Base-by-base conservation (phyloP, 2,113 vertebrate genomes). In the Mustela nigripes region DNA sequence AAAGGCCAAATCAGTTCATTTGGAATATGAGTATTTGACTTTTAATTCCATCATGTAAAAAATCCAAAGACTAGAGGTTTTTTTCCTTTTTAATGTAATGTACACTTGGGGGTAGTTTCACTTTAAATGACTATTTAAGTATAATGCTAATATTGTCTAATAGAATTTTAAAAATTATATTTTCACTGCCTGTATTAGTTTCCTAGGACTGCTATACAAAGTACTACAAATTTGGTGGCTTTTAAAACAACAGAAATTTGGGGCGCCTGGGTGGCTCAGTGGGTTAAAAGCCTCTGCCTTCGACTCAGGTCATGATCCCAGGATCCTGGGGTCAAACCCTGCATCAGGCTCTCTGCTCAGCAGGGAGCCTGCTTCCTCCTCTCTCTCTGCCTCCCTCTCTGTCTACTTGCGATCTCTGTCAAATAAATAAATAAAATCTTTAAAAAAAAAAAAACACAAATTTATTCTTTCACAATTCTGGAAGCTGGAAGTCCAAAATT, bases 71-170 rank as follows among this genome's bases (percentile, higher is more conserved):
- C 19, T 39, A 56, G 48, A 62, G 36, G 16, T 62, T 67, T 87
- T 82, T 65, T 93, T 83, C 53, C 28, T 48, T 36, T 21, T 71
- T 82, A 50, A 76, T 74, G 19, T 81, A 71, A 63, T 63, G 12
- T 62, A 15, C 16, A 3, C 15, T 90, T 93, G 36, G 31, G 22
- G 91, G 65, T 92, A 60, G n/a, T 24, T n/a, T 84, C 26, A 67
- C 80, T 84, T 93, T 84, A 73, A 92, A 39, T 82, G 26, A 63
- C 90, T 69, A 28, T 83, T 87, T 82, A 89, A 45, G 67, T 69
- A n/a, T 39, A 69, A 69, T 85, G n/a, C 31, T 39, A 11, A 71
- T 82, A 45, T 31, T 63, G 1, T 80, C 58, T 76, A 69, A 84
- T 58, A 10, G 78, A 69, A 96, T 86, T 80, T 63, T 36, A 78